phyloP scores from a whole-genome alignment of 2,797 vertebrate species.

The Karalla daura region DNA sequence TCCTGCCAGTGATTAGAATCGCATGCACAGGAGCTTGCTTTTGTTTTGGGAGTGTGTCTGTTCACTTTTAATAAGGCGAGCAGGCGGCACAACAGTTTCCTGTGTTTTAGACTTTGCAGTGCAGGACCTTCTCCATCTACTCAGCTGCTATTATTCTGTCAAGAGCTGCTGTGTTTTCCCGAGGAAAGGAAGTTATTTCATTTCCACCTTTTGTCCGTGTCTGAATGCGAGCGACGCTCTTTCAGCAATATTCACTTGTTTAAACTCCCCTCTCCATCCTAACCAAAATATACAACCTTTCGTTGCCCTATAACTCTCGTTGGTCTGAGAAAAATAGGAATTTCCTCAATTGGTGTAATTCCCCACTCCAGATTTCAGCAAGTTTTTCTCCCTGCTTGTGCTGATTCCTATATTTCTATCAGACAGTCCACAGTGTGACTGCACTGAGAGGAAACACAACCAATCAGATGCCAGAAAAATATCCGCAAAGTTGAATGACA shows the following conservation, averaged over 20 bases:
- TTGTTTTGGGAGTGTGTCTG: conserved; percentile 77
- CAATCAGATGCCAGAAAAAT: conserved; percentile 18
- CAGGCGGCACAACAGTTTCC: conserved; percentile 92
- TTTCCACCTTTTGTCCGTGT: conserved; percentile 99
- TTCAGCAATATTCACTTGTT: conserved; percentile 98
- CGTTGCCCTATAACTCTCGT: conserved; percentile 91
- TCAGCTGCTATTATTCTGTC: conserved; percentile 96
- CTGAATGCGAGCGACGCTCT: conserved; percentile 97
- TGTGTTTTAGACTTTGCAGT: conserved; percentile 83
- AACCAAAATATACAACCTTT: conserved; percentile 98
- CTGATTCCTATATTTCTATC: conserved; percentile 88
- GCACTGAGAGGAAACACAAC: conserved; percentile 6
- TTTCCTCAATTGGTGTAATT: conserved; percentile 98
- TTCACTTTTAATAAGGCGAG: conserved; percentile 86
- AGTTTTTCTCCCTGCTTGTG: conserved; percentile 85
- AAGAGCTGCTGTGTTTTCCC: conserved; percentile 90
- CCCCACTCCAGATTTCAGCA: conserved; percentile 89
- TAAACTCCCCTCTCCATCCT: conserved; percentile 92
- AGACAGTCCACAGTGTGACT: conserved; percentile 83
- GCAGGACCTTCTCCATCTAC: conserved; percentile 84
- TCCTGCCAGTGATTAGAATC: conserved; percentile 8
- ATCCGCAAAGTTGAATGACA: conserved; percentile 12
- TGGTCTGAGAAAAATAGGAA: conserved; percentile 96
- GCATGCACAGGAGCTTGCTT: conserved; percentile 32
- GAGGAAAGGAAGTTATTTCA: conserved; percentile 98